Percentiles rank a stretch among this genome's conserved stretches.
These are phyloP conservation scores for Magallana nippona DNA, from an alignment of 2,888 invertebrate genomes.

Conservation along the genomic window DNA sequence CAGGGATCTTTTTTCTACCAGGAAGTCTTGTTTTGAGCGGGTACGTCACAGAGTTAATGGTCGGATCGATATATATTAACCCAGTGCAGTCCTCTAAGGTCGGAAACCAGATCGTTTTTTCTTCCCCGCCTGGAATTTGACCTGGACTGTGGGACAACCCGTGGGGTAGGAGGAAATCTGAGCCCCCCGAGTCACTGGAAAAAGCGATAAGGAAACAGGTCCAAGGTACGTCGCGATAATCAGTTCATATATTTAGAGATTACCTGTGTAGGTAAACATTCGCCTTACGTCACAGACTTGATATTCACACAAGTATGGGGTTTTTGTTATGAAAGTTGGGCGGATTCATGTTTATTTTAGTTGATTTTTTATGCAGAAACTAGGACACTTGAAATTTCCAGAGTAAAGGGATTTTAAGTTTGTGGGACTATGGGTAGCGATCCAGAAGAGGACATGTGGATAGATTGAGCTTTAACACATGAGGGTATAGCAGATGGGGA, in stretches of 20 bases:
- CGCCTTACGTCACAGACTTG: background rate
- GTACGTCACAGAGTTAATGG: background rate
- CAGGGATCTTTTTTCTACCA: background rate
- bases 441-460: no score
- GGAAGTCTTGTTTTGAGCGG: slow-evolving; percentile 1
- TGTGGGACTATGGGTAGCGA: no score
- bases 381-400: no score
- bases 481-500: no score
- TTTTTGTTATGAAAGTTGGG: background rate
- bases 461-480: no score
- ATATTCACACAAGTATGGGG: background rate
- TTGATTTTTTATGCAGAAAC: background rate
- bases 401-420: no score
- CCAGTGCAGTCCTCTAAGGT: no score
- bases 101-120: no score
- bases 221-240: background rate
- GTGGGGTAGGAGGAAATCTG: no score
- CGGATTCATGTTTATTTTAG: background rate
- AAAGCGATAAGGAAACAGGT: background rate
- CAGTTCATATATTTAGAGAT: background rate
- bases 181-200: no score
- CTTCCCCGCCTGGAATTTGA: no score
- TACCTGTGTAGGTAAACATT: slow-evolving; percentile 23
- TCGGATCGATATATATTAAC: background rate
- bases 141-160: no score